These are phyloP conservation scores for Micropterix aruncella DNA, from an alignment of 2,888 invertebrate species.

Conservation along the genomic window DNA sequence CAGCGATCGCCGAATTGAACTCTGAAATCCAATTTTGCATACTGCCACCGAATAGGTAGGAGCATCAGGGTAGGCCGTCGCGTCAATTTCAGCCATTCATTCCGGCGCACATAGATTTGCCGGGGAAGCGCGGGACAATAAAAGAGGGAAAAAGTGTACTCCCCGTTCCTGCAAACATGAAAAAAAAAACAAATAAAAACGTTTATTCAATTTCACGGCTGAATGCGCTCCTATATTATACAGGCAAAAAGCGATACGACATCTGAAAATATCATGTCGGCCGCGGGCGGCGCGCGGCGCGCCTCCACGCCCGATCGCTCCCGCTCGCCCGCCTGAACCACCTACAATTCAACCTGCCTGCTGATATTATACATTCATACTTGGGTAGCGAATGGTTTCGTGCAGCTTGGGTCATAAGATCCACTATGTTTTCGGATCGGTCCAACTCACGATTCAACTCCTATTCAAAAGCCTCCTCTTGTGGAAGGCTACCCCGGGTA, in stretches of 20 bases:
- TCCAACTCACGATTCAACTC: too few relatives aligned
- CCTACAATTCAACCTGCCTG: too few relatives aligned
- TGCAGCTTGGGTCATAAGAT: too few relatives aligned
- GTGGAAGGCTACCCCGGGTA: too few relatives aligned
- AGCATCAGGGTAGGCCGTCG: not conserved
- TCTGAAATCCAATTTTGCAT: not conserved
- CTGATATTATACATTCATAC: too few relatives aligned
- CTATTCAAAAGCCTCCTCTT: too few relatives aligned
- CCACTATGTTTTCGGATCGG: too few relatives aligned
- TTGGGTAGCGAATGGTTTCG: too few relatives aligned
- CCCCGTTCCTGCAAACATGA: not conserved
- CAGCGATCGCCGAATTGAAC: not conserved
- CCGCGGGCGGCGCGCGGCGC: not conserved
- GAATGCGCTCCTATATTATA: constrained; percentile 12
- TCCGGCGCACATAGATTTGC: not conserved
- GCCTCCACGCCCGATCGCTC: not conserved
- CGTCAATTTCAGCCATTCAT: not conserved
- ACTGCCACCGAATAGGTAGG: not conserved
- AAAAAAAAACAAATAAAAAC: constrained; percentile 1
- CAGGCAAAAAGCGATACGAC: constrained; percentile 10
- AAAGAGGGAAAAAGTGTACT: not conserved
- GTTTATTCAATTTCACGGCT: constrained; percentile 12
- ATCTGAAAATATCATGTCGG: constrained; percentile 6
- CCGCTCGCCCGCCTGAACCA: too few relatives aligned
- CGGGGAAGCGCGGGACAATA: not conserved